Evolutionary conservation across 2,113 vertebrate species (phyloP).

Genomic region (Paraplagusia blochii): DNA sequence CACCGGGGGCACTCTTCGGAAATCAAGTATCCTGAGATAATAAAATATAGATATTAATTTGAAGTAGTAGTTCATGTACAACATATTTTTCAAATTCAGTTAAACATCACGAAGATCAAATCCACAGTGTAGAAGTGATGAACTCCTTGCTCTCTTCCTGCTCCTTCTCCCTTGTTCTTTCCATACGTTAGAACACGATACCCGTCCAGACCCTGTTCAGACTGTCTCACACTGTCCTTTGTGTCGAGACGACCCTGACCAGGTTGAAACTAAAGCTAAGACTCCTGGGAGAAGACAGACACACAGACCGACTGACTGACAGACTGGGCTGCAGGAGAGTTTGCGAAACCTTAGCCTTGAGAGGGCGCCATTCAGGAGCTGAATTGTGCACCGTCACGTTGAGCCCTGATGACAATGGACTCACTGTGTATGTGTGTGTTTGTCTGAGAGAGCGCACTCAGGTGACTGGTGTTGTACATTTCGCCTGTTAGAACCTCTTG

Average conservation of each 20-base stretch:
- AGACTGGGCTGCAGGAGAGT: slow-evolving; percentile 21
- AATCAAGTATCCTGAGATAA: slow-evolving; percentile 86
- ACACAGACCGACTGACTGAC: slow-evolving; percentile 22
- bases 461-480: slow-evolving; percentile 18
- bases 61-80: too few relatives aligned
- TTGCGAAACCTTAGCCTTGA: slow-evolving; percentile 67
- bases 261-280: slow-evolving; percentile 41
- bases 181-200: slow-evolving; percentile 33
- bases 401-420: slow-evolving; percentile 59
- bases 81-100: too few relatives aligned
- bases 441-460: slow-evolving; percentile 15
- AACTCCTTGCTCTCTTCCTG: slow-evolving; percentile 5
- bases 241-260: slow-evolving; percentile 42
- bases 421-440: slow-evolving; percentile 50
- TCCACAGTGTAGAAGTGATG: neutral
- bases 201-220: slow-evolving; percentile 39
- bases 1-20: slow-evolving; percentile 91
- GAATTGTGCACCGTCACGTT: slow-evolving; percentile 61
- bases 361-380: slow-evolving; percentile 58
- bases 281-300: slow-evolving; percentile 49
- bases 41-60: neutral
- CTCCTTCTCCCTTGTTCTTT: neutral
- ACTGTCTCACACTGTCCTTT: slow-evolving; percentile 27
- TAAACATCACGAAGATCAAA: too few relatives aligned
- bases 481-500: slow-evolving; percentile 1